A percentile compares a stretch with the other conserved stretches of the same genome.
These are phyloP conservation scores for Choloepus hoffmanni DNA, from an alignment of 2,113 vertebrate species.

Conservation along the genomic window DNA sequence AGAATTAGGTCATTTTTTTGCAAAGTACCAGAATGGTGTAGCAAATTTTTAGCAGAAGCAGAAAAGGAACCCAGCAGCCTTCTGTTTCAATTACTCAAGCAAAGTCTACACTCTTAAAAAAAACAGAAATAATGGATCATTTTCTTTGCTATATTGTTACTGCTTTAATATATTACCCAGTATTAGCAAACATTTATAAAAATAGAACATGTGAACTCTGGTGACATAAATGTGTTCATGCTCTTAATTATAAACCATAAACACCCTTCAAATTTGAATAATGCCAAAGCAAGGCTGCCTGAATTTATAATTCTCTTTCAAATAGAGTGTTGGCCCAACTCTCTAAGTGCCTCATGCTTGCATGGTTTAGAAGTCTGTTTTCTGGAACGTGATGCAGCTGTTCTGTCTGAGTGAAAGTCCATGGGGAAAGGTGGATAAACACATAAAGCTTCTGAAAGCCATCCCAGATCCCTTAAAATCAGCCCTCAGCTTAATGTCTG, in stretches of 20 bases:
- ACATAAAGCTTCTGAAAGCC: conserved; percentile 80
- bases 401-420: conserved; percentile 70
- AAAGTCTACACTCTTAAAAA: neutral
- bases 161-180: neutral
- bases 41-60: conserved; percentile 33
- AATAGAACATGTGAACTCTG: neutral
- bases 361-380: conserved; percentile 71
- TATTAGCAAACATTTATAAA: conserved; percentile 32
- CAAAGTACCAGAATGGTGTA: neutral
- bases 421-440: conserved; percentile 76
- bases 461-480: conserved; percentile 75
- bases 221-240: neutral
- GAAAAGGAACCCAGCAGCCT: neutral
- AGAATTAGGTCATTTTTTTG: neutral
- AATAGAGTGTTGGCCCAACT: conserved; percentile 42
- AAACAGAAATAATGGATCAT: neutral
- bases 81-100: neutral
- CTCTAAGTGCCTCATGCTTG: conserved; percentile 21
- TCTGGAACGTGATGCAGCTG: conserved; percentile 63
- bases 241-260: conserved; percentile 47
- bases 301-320: conserved; percentile 67
- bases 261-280: conserved; percentile 7
- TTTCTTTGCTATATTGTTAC: neutral
- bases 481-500: conserved; percentile 74
- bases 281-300: conserved; percentile 36